A percentile compares a stretch with the other conserved stretches of the same genome.
phyloP scores from a whole-genome alignment of 2,888 invertebrate species.

The Ophion slaviceki region DNA sequence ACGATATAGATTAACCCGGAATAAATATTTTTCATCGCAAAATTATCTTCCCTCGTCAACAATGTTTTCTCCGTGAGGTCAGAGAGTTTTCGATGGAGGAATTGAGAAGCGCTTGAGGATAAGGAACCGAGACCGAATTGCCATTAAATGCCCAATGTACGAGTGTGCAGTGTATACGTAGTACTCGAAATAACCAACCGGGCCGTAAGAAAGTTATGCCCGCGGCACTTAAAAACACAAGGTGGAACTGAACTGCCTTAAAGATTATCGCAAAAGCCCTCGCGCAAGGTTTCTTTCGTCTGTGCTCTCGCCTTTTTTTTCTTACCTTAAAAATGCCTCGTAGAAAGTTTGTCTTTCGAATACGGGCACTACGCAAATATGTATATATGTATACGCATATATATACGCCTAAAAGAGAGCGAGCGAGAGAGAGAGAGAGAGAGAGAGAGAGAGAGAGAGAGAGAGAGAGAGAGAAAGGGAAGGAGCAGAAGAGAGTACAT shows the following conservation, averaged over 20 bases:
- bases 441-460: background rate
- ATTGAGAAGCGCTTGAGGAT: background rate
- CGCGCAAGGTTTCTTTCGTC: constrained; percentile 51
- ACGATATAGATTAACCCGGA: background rate
- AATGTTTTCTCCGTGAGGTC: background rate
- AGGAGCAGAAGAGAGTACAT: background rate
- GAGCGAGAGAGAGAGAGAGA: background rate
- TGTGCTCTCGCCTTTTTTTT: constrained; percentile 28
- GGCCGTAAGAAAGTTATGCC: constrained; percentile 62
- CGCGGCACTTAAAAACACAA: constrained; percentile 42
- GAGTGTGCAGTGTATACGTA: constrained; percentile 19
- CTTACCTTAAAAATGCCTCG: constrained; percentile 44
- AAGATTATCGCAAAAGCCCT: constrained; percentile 54
- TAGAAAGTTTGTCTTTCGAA: constrained; percentile 58
- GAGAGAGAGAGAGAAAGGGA: background rate
- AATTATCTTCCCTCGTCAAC: background rate
- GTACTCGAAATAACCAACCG: constrained; percentile 58
- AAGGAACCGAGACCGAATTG: background rate
- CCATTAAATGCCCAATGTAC: constrained; percentile 15
- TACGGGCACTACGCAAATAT: background rate
- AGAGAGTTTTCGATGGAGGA: background rate
- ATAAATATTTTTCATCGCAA: background rate
- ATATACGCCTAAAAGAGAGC: background rate
- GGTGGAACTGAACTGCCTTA: constrained; percentile 20
- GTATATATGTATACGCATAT: constrained; percentile 6